These are phyloP conservation scores for Brachionus angularis DNA, from an alignment of 1,140 invertebrate genomes.

Conservation along the genomic window DNA sequence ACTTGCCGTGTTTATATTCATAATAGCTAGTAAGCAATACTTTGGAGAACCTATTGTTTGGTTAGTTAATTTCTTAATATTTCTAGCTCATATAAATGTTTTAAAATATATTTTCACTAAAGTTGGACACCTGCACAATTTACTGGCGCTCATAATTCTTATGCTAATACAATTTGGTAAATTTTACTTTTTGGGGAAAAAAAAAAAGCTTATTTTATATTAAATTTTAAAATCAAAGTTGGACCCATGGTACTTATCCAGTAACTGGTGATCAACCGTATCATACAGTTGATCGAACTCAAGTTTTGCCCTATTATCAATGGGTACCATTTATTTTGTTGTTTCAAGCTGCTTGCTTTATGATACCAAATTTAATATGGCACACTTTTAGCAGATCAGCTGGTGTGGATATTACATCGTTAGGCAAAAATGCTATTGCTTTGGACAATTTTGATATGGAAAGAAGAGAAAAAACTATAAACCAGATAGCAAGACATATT, in stretches of 20 bases:
- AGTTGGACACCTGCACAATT: slow-evolving; percentile 62
- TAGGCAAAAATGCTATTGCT: slow-evolving; percentile 45
- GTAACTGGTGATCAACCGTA: slow-evolving; percentile 33
- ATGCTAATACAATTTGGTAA: slow-evolving; percentile 86
- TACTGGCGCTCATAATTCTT: slow-evolving; percentile 50
- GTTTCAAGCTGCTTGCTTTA: slow-evolving; percentile 56
- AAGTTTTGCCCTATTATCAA: slow-evolving; percentile 58
- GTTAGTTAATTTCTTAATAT: slow-evolving; percentile 49
- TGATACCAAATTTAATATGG: slow-evolving; percentile 56
- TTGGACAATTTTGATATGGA: slow-evolving; percentile 48
- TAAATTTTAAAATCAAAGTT: background rate
- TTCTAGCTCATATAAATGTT: slow-evolving; percentile 6
- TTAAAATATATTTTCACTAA: slow-evolving; percentile 56
- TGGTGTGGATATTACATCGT: slow-evolving; percentile 46
- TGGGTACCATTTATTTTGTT: slow-evolving; percentile 60
- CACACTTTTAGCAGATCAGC: slow-evolving; percentile 47
- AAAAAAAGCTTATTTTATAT: slow-evolving; percentile 47
- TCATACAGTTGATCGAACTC: slow-evolving; percentile 45
- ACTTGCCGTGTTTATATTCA: slow-evolving; percentile 60
- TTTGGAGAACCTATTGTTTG: slow-evolving; percentile 66
- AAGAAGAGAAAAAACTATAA: slow-evolving; percentile 52
- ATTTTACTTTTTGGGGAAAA: slow-evolving; percentile 78
- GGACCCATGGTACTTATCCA: slow-evolving; percentile 40
- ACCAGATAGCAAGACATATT: slow-evolving; percentile 55
- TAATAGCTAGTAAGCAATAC: slow-evolving; percentile 93